Base-by-base conservation (phyloP, 37 sponge, comb jelly and placozoan species). In the Ephydatia muelleri region DNA sequence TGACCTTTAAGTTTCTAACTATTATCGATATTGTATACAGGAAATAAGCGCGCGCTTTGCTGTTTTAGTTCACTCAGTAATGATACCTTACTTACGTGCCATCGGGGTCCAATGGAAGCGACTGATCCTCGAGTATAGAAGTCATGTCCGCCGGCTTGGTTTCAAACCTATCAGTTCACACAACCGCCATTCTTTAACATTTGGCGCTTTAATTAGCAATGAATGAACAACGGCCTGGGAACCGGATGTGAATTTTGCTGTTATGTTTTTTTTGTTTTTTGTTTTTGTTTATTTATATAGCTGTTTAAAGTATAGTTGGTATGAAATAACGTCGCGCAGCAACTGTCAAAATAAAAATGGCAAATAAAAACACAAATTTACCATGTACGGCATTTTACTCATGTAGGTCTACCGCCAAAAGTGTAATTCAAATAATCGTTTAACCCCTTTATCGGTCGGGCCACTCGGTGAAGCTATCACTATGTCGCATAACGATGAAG, bases 91-190 rank as follows among this genome's bases (percentile, higher is more conserved):
- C 92, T 87, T 74, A 92, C 92, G 92, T 92, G 73, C 84, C 88
- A 35, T 92, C 80, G 33, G 87, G 19, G 43, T 87, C 92, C 34
- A 92, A 16, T 22, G 92, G 92, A 21, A 92, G 82, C 13, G 88
- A 67, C 31, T 70, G 85, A 67, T 92, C 92, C 48, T 92, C 92
- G 4, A 84, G 64, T 26, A 92, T 87, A 21, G 92, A 87, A 37
- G 82, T 77, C 92, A 92, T 92, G 16, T 57, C 57, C 57, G 16
- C 16, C 12, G 57, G 57, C 0, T 57, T 57, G 57, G 19, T 57
- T 57, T 43, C 43, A 43, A 43, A 43, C 3, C 43, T 43, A 57
- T 57, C 57, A 57, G 16, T 57, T 57, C 57, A 57, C 57, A 21
- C 57, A 57, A 57, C 57, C 57, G 57, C 57, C 57, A 57, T 57